Percentiles rank a stretch among this genome's conserved stretches.
These are phyloP conservation scores for Phenganax stokvisi DNA, from an alignment of 92 coral and sea anemone genomes.

Conservation along the genomic window DNA sequence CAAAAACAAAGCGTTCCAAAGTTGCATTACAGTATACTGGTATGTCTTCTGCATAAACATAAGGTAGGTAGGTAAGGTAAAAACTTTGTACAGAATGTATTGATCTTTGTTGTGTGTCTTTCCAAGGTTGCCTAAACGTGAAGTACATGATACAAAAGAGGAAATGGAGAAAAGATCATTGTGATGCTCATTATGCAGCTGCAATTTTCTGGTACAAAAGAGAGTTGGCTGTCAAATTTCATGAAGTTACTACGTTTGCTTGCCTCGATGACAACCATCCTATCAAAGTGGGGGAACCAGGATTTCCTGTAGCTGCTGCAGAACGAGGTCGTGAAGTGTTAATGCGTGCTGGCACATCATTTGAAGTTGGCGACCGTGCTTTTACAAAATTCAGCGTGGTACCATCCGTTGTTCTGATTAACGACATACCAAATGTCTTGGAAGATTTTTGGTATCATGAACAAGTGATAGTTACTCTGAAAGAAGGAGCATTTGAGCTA, in stretches of 20 bases:
- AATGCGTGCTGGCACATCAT: slow-evolving; percentile 6
- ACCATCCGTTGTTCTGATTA: slow-evolving; percentile 26
- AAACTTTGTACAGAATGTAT: too few relatives aligned
- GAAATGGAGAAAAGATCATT: slow-evolving; percentile 23
- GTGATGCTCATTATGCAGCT: slow-evolving; percentile 44
- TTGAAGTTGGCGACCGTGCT: slow-evolving; percentile 41
- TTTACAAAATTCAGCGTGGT: slow-evolving; percentile 36
- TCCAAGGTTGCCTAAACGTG: slow-evolving; percentile 9
- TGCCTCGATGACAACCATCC: slow-evolving; percentile 31
- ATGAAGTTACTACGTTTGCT: slow-evolving; percentile 2
- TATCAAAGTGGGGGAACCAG: slow-evolving; percentile 37
- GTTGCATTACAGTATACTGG: slow-evolving; percentile 4
- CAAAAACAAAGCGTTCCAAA: slow-evolving; percentile 19
- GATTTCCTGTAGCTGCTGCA: slow-evolving; percentile 35
- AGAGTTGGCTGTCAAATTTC: slow-evolving; percentile 41
- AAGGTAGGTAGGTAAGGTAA: too few relatives aligned
- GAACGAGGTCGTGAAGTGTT: slow-evolving; percentile 28
- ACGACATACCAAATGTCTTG: slow-evolving; percentile 24
- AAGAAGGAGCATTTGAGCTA: slow-evolving; percentile 40
- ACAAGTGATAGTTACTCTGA: slow-evolving; percentile 32
- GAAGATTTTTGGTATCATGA: slow-evolving; percentile 33
- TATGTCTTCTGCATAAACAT: slow-evolving; percentile 5
- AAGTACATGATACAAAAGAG: slow-evolving; percentile 39
- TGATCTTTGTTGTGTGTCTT: not conserved
- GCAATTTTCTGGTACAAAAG: slow-evolving; percentile 40